Conservation (phyloP, 1,140 invertebrate species). For the Zaprionus gabonicus region DNA sequence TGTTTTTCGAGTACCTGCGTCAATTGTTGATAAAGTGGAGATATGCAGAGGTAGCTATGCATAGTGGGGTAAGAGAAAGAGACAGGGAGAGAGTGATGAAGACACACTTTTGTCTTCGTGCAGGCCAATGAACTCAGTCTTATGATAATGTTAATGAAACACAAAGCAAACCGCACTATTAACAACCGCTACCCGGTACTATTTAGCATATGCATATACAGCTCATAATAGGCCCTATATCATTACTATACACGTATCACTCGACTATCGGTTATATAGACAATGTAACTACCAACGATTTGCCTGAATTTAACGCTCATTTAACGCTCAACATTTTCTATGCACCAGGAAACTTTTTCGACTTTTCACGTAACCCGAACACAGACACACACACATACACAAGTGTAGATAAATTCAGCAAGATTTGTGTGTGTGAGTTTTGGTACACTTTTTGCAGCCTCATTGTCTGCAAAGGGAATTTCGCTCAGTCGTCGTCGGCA, state of each 20-base stretch:
- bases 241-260: not conserved
- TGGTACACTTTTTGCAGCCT: conserved; percentile 39
- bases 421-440: not conserved
- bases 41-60: not conserved
- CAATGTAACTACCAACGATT: conserved; percentile 22
- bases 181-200: conserved; percentile 14
- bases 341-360: conserved; percentile 35
- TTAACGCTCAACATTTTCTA: conserved; percentile 51
- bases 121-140: conserved; percentile 18
- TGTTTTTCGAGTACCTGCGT: conserved; percentile 15
- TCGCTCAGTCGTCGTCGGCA: not conserved
- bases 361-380: not conserved
- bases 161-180: conserved; percentile 10
- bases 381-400: not conserved
- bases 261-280: not conserved
- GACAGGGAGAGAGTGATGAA: not conserved
- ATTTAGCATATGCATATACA: conserved; percentile 24
- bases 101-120: conserved; percentile 3
- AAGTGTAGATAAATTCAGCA: too few species aligned
- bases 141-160: conserved; percentile 37
- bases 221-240: conserved; percentile 24
- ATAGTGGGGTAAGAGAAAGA: not conserved
- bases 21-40: conserved; percentile 8
- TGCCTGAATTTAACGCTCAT: conserved; percentile 65
- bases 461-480: conserved; percentile 55